Percentiles rank a stretch among this genome's conserved stretches.
Conservation (phyloP, 2,113 vertebrate species). For the Odontesthes bonariensis region DNA sequence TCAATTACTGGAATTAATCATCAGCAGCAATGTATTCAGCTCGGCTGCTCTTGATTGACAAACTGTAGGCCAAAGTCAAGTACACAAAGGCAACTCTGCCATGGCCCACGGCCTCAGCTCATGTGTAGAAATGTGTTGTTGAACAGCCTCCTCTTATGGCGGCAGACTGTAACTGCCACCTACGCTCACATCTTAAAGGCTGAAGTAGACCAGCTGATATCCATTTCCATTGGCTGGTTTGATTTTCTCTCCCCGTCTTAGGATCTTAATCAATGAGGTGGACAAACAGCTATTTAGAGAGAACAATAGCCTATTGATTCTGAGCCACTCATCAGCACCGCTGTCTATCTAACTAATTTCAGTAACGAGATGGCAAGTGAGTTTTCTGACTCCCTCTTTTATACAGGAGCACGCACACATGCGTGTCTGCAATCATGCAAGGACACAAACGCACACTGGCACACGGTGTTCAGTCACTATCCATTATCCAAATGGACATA, state of each 20-base stretch:
- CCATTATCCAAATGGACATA: conserved; percentile 32
- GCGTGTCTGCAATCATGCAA: conserved; percentile 10
- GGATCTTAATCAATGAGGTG: conserved; percentile 78
- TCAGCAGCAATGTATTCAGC: conserved; percentile 70
- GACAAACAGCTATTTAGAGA: conserved; percentile 82
- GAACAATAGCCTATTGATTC: conserved; percentile 79
- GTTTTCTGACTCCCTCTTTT: conserved; percentile 51
- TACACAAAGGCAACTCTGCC: conserved; percentile 57
- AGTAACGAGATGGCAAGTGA: conserved; percentile 66
- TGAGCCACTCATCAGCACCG: conserved; percentile 65
- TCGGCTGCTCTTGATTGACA: conserved; percentile 69
- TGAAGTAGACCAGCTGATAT: conserved; percentile 63
- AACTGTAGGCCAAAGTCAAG: conserved; percentile 77
- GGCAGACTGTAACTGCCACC: background rate
- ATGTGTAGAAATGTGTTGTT: conserved; percentile 63
- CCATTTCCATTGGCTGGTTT: conserved; percentile 72
- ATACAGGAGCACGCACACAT: background rate
- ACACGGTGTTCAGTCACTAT: conserved; percentile 13
- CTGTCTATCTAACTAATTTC: conserved; percentile 77
- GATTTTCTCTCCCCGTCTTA: conserved; percentile 73
- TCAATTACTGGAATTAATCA: conserved; percentile 84
- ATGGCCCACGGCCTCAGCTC: conserved; percentile 18
- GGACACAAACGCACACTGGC: conserved; percentile 18
- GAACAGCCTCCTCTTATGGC: conserved; percentile 87
- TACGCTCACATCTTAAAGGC: conserved; percentile 39